Percentiles rank a stretch among this genome's conserved stretches.
Conservation (phyloP, 2,888 invertebrate species). For the Drosophila quinaria region DNA sequence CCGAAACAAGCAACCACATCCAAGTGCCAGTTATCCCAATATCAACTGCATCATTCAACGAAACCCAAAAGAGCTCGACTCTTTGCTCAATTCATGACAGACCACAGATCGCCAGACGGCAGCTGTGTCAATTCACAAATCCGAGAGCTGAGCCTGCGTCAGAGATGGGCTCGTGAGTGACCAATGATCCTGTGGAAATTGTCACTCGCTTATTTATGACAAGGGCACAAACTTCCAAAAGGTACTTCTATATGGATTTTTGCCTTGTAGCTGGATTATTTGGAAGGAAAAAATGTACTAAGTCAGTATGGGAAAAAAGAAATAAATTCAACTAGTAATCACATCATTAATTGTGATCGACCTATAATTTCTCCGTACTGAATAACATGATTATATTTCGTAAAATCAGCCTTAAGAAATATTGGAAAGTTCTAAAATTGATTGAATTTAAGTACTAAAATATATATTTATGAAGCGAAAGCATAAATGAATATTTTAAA, state of each 20-base stretch:
- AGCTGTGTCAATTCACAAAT: slow-evolving; percentile 41
- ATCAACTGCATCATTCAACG: slow-evolving; percentile 42
- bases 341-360: no score
- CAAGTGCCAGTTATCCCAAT: slow-evolving; percentile 38
- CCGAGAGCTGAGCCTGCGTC: slow-evolving; percentile 6
- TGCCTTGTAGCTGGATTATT: neutral
- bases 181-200: slow-evolving; percentile 1
- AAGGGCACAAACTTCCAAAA: neutral
- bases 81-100: slow-evolving; percentile 36
- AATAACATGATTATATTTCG: no score
- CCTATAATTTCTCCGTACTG: no score
- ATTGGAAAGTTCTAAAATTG: no score
- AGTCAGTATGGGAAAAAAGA: no score
- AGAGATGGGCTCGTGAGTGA: slow-evolving; percentile 46
- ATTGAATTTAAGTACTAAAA: no score
- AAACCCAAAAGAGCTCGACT: slow-evolving; percentile 38
- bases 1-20: slow-evolving; percentile 21
- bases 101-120: slow-evolving; percentile 28
- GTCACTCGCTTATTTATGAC: neutral
- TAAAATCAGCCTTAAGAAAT: no score
- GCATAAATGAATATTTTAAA: no score
- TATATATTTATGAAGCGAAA: no score
- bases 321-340: no score
- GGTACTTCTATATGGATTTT: neutral
- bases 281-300: no score